phyloP scores from a whole-genome alignment of 2,888 invertebrate genomes.

The Aelia acuminata region DNA sequence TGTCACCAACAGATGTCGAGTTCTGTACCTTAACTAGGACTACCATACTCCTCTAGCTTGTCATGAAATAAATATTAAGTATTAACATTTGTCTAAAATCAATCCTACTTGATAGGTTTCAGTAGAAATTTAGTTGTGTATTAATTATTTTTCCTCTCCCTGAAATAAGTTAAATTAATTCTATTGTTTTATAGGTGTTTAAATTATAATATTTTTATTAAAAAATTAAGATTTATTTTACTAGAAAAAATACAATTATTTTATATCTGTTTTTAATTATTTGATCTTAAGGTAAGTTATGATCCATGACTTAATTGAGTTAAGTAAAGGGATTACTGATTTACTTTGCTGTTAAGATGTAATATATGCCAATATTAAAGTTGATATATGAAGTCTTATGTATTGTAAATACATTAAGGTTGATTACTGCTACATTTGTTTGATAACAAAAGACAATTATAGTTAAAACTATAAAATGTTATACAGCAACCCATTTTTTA shows the following conservation, averaged over 20 bases:
- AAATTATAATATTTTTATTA: not conserved
- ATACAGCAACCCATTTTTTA: not conserved
- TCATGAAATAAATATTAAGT: not conserved
- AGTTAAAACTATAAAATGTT: slow-evolving; percentile 1
- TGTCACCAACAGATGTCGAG: not conserved
- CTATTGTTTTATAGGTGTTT: not conserved
- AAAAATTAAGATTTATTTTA: not conserved
- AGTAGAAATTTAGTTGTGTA: not conserved
- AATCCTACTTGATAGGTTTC: not conserved
- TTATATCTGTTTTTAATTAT: not conserved
- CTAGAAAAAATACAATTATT: not conserved
- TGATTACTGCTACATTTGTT: slow-evolving; percentile 7
- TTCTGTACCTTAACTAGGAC: not conserved
- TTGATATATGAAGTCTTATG: not conserved
- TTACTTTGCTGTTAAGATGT: not conserved
- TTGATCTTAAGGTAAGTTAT: slow-evolving; percentile 22
- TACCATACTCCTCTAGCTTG: not conserved
- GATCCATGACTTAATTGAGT: not conserved
- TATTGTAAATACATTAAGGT: slow-evolving; percentile 37
- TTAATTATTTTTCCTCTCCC: not conserved
- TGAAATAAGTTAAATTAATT: not conserved
- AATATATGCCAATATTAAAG: slow-evolving; percentile 19
- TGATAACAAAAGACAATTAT: slow-evolving; percentile 30
- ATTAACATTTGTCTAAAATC: not conserved
- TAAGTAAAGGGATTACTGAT: slow-evolving; percentile 24